These are phyloP conservation scores for Lacanobia oleracea DNA, from an alignment of 2,888 invertebrate genomes.

Conservation along the genomic window DNA sequence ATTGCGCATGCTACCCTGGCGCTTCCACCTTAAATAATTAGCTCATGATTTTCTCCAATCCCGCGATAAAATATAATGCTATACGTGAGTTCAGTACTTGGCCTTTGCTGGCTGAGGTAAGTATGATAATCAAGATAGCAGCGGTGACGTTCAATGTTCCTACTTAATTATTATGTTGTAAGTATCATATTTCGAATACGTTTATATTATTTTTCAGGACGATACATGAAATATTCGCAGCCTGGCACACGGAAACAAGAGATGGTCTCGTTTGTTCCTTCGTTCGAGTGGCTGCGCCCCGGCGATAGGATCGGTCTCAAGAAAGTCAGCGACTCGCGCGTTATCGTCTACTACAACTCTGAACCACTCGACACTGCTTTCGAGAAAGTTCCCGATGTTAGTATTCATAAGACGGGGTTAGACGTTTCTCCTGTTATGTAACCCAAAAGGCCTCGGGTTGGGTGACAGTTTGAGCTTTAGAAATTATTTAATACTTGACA, in stretches of 20 bases:
- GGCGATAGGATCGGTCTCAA: conserved; percentile 95
- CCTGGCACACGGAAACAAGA: conserved; percentile 73
- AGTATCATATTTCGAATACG: conserved; percentile 21
- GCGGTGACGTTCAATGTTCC: not conserved
- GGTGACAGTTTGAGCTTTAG: conserved; percentile 61
- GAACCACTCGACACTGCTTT: conserved; percentile 95
- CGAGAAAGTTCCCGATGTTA: conserved; percentile 94
- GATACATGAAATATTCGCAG: conserved; percentile 79
- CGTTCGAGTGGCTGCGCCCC: conserved; percentile 95
- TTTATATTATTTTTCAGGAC: conserved; percentile 72
- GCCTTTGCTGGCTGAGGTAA: not conserved
- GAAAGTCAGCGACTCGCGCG: conserved; percentile 92
- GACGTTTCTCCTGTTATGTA: conserved; percentile 31
- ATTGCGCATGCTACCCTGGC: too few species aligned
- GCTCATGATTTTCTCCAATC: not conserved
- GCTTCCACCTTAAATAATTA: too few species aligned
- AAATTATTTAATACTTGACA: conserved; percentile 61
- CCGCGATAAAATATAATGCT: not conserved
- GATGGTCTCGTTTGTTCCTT: conserved; percentile 82
- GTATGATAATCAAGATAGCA: not conserved
- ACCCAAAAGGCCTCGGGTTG: conserved; percentile 52
- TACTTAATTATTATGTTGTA: not conserved
- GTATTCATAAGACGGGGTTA: conserved; percentile 61
- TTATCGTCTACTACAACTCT: conserved; percentile 95
- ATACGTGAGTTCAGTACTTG: not conserved